Evolutionary conservation across 2,113 vertebrate genomes (phyloP), one percentile per base, ranked within the genome.

Genomic region (Falcunculus frontatus): DNA sequence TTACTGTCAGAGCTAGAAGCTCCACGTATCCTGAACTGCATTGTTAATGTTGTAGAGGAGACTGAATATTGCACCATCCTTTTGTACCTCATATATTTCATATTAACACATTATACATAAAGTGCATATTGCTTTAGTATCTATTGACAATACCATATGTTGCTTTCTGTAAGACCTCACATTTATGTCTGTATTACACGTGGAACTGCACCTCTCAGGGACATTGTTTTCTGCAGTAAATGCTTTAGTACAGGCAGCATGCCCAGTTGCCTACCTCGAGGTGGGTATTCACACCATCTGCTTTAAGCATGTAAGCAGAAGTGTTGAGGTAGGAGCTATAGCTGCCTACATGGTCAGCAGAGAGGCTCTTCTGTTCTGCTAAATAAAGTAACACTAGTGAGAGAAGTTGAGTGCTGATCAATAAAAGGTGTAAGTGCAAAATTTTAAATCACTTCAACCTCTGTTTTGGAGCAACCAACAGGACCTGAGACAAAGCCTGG

Each of bases 131-230:
- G 55, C 53, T 90, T 85, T 72, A 79, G 86, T 76, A 57, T 85
- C 83, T 55, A 16, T 18, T 88, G 70, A 30, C 82, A 79, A 68
- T 52, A 83, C 35, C 57, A n/a, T 60, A 69, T 88, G 75, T 63
- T 95, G 53, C 76, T 64, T 90, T 85, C 86, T 90, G 53, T 75
- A 55, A 90, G 64, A 55, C 33, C n/a, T 88, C 67, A 52, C n/a
- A 32, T 65, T 76, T 64, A 59, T 25, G 19, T 44, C n/a, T 76
- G n/a, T 47, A 17, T 90, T 85, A 60, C 72, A 42, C 1, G 0
- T 0, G 2, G 22, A 37, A 35, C 57, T 76, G 12, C 0, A 0
- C 33, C 42, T 59, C 89, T 52, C 62, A 67, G 75, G 22, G 41
- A 76, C 75, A 60, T 6, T 8, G 41, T 90, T 94, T 79, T 60